Evolutionary conservation across 1,140 invertebrate species (phyloP).

Genomic region (Drosophila repletoides): DNA sequence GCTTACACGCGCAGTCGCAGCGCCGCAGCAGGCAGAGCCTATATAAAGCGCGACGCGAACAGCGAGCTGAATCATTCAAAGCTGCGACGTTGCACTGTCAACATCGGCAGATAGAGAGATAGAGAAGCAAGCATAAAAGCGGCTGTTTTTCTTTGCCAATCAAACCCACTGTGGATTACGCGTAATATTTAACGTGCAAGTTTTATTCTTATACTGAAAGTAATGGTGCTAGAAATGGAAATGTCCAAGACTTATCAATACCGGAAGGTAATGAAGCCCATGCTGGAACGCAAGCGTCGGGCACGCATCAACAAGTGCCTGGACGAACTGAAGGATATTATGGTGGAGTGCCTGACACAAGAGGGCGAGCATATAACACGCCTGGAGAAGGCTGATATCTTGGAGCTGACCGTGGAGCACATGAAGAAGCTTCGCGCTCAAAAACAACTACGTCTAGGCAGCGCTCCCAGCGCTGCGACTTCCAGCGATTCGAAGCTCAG

Average conservation of each 20-base stretch:
- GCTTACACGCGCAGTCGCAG: conserved; percentile 53
- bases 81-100: conserved; percentile 55
- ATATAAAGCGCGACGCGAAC: conserved; percentile 64
- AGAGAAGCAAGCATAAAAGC: neutral
- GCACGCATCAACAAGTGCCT: conserved; percentile 94
- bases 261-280: conserved; percentile 88
- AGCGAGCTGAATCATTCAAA: conserved; percentile 75
- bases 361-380: conserved; percentile 92
- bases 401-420: conserved; percentile 94
- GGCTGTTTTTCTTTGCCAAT: too few relatives aligned
- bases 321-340: conserved; percentile 93
- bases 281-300: conserved; percentile 93
- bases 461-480: neutral
- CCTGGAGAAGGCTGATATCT: conserved; percentile 95
- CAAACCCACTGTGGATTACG: conserved; percentile 62
- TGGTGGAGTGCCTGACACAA: conserved; percentile 83
- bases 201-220: neutral
- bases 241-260: conserved; percentile 85
- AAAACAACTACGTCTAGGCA: conserved; percentile 83
- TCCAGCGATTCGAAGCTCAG: conserved; percentile 77
- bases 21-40: conserved; percentile 45
- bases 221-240: conserved; percentile 81
- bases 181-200: conserved; percentile 41
- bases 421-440: conserved; percentile 88
- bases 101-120: conserved; percentile 34